Base-by-base conservation (phyloP, 1,140 invertebrate genomes). In the Ips typographus region DNA sequence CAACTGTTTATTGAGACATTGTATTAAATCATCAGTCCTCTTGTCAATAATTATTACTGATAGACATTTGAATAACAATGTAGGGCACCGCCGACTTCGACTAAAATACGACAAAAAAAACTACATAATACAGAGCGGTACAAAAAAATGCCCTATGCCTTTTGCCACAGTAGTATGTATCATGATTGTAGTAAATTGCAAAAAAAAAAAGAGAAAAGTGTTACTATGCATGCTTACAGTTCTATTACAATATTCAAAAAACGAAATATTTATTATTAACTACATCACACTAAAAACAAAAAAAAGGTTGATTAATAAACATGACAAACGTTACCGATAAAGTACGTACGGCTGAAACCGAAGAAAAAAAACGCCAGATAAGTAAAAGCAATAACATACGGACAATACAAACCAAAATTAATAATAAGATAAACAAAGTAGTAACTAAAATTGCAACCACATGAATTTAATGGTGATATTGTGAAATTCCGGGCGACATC, bases 1-100 rank as follows among this genome's bases (percentile, higher is more conserved):
- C 84, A 87, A 87, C 85, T 86, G 85, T 86, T 87, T 87, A 86
- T 86, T 87, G 83, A 85, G 85, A 86, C 84, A 86, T 55, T 37
- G 37, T 86, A 84, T 84, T 65, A 77, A 78, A 80, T 78, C 78
- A 80, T 78, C 78, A 80, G 78, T 81, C 79, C 74, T 79, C 75
- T 79, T 71, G 62, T 71, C 59, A 71, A 71, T 49, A 74, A 83
- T 83, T 84, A 83, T 84, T 82, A 85, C 84, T 81, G 76, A 78
- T 76, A 73, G 70, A 75, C 65, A 67, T 73, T 73, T 73, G 68
- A 74, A 73, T 60, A 73, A 66, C 66, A 72, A 66, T 69, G 68
- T 66, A 42, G 67, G 55, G 56, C 61, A 60, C 65, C 71, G 51
- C 53, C 64, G 72, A 74, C 59, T 65, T 56, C 53, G 60, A 64